A percentile compares a stretch with the other conserved stretches of the same genome.
Evolutionary conservation across 2,113 vertebrate species (phyloP).

Genomic region (Eonycteris spelaea): DNA sequence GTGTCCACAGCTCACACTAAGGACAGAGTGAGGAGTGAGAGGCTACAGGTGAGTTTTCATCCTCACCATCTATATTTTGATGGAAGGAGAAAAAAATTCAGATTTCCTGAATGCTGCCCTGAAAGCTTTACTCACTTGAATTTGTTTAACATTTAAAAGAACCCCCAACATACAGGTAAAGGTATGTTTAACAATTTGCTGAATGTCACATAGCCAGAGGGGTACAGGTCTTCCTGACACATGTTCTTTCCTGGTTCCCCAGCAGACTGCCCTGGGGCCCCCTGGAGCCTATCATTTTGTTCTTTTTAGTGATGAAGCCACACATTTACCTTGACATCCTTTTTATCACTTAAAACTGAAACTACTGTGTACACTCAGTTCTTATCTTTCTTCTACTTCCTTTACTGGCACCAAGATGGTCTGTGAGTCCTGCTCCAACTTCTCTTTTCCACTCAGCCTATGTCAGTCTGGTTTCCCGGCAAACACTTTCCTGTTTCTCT

Average conservation of each 20-base stretch:
- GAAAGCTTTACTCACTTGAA: not conserved
- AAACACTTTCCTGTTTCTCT: constrained; percentile 30
- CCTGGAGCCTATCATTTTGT: not conserved
- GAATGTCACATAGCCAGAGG: not conserved
- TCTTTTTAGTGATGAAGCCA: not conserved
- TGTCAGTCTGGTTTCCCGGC: not conserved
- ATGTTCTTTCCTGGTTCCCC: not conserved
- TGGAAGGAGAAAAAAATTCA: not conserved
- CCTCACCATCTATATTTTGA: not conserved
- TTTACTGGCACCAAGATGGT: not conserved
- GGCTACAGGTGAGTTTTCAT: not conserved
- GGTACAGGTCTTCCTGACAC: not conserved
- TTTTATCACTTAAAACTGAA: not conserved
- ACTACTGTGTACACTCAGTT: not conserved
- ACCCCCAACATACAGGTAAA: not conserved
- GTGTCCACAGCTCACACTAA: not conserved
- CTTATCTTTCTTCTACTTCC: constrained; percentile 18
- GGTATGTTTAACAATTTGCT: not conserved
- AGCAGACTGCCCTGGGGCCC: not conserved
- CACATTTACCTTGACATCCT: not conserved
- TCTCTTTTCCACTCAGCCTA: constrained; percentile 29
- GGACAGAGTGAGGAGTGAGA: not conserved
- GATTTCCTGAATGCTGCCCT: not conserved
- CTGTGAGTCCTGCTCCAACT: not conserved
- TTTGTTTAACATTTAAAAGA: not conserved